Base-by-base conservation (phyloP, 2,797 vertebrate genomes). In the Echiichthys vipera region DNA sequence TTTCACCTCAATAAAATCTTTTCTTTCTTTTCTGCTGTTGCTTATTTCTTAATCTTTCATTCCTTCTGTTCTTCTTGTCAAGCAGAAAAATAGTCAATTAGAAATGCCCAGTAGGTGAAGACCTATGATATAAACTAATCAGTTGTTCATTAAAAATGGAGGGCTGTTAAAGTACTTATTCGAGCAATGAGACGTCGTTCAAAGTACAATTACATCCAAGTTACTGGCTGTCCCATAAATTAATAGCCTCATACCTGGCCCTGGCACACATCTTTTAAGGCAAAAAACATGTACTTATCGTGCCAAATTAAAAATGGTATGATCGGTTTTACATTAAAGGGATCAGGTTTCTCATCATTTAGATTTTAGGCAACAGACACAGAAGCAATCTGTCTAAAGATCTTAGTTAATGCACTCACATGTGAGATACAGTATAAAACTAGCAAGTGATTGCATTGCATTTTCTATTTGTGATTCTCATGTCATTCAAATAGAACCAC, bases 1-100 rank as follows among this genome's bases (percentile, higher is more conserved):
- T 24, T 74, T 81, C 12, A 24, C 57, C 53, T 84, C 64, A 93
- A 90, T 92, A 93, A 93, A 92, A 61, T 30, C 2, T 45, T 51
- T 65, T 37, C 36, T 75, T 77, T 76, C 62, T 59, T 75, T 80
- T 18, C 73, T 87, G 54, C 61, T 82, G 39, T 65, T 69, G 17
- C 54, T 70, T 47, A 8, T 71, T 81, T 77, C 46, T 67, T 34
- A 2, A n/a, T 76, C 37, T 77, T 69, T 65, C 27, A 9, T 69
- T 82, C 17, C 30, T 64, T 39, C 24, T 54, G 77, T 51, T 67
- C 7, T 13, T 43, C 29, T 74, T 71, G 9, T 30, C 12, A 7
- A 2, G 3, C 13, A 61, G 11, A 34, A 22, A 51, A 32, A 59
- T 40, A 65, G 3, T 50, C 2, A 22, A 5, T 40, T 42, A 15